Evolutionary conservation across 2,888 invertebrate species (phyloP), one percentile per base, ranked within the genome.

Genomic region (Hypena proboscidalis): DNA sequence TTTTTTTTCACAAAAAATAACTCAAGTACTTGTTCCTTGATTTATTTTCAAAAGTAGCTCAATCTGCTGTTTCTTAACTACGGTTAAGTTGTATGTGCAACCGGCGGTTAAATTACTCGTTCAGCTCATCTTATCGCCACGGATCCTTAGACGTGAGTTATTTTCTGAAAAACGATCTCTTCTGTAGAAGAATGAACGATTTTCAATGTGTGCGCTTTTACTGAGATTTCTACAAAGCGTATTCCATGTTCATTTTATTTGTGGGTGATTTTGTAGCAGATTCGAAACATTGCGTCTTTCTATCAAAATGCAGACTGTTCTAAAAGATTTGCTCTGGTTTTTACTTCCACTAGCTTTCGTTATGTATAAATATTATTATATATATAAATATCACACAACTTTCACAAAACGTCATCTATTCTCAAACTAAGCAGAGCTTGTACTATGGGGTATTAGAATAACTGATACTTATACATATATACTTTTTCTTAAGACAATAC

Each of bases 71-170:
- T 23, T 25, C 9, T 19, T 39, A 60, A 43, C 49, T n/a, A 8
- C 19, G 49, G 44, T 57, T 42, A 42, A 46, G 40, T 35, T 10
- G 0, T 10, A 20, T n/a, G 45, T 45, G 58, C 51, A 33, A 45
- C 17, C 23, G 26, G 13, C 17, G 1, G 10, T 13, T 35, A 27
- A 54, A 58, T 38, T 47, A 48, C 41, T 43, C 38, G 39, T 50
- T 15, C 9, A 15, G 9, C 35, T 35, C 14, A 25, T 46, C 58
- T 60, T 59, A 58, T 60, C 61, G 53, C 34, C 39, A 22, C 19
- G 19, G 27, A 34, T 47, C 19, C 32, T 54, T 41, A 54, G 43
- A 54, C 59, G 41, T 54, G 61, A 57, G 43, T 46, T 58, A 60
- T 60, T 46, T 60, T 46, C 38, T 52, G 17, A 17, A 32, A 11